Conservation (phyloP, 2,113 vertebrate genomes). For the Heterotilapia buettikoferi region DNA sequence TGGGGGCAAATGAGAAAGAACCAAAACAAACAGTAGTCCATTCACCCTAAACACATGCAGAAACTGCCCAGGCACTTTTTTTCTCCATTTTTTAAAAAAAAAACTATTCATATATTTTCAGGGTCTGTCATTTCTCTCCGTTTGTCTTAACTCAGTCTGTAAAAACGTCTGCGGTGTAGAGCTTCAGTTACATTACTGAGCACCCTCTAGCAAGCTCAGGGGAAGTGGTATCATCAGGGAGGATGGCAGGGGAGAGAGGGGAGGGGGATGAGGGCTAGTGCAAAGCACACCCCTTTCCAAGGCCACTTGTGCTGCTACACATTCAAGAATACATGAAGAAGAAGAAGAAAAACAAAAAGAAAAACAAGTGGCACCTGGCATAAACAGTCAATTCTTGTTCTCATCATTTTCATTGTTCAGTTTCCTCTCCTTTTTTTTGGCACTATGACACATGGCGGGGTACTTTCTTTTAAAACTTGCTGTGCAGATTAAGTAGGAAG, state of each 20-base stretch:
- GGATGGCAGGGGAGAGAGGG: slow-evolving; percentile 65
- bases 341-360: not conserved
- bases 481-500: slow-evolving; percentile 24
- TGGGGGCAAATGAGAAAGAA: slow-evolving; percentile 31
- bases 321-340: slow-evolving; percentile 60
- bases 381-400: slow-evolving; percentile 77
- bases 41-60: slow-evolving; percentile 75
- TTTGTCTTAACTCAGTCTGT: slow-evolving; percentile 49
- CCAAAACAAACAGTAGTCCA: slow-evolving; percentile 72
- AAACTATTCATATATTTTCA: slow-evolving; percentile 63
- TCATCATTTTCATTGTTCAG: slow-evolving; percentile 61
- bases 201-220: slow-evolving; percentile 58
- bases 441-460: slow-evolving; percentile 68
- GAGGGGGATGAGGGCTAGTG: slow-evolving; percentile 75
- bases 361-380: slow-evolving; percentile 67
- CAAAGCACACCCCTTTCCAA: slow-evolving; percentile 69
- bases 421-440: slow-evolving; percentile 73
- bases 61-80: slow-evolving; percentile 66
- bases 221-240: slow-evolving; percentile 60
- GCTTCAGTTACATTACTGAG: slow-evolving; percentile 60
- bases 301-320: slow-evolving; percentile 73
- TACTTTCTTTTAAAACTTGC: slow-evolving; percentile 5
- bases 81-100: not conserved
- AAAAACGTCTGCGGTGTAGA: slow-evolving; percentile 57
- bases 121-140: slow-evolving; percentile 30